Conservation (phyloP, 2,888 invertebrate species). For the Scaptomyza tumidula region DNA sequence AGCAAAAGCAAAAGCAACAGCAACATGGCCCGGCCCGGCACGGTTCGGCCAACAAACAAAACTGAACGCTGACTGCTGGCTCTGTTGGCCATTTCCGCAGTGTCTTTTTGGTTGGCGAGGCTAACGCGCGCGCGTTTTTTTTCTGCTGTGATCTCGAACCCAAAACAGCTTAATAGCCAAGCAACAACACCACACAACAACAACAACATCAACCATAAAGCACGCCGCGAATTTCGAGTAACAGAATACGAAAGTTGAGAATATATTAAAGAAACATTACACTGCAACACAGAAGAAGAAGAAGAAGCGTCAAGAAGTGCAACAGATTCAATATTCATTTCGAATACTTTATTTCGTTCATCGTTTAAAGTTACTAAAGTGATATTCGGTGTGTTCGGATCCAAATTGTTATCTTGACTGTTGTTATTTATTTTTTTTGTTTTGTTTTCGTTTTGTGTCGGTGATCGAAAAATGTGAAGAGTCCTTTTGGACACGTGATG, state of each 20-base stretch:
- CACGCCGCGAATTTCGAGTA: slow-evolving; percentile 20
- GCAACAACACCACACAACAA: slow-evolving; percentile 3
- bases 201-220: slow-evolving; percentile 4
- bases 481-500: slow-evolving; percentile 54
- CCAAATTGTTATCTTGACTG: neutral
- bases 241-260: slow-evolving; percentile 19
- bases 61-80: slow-evolving; percentile 1
- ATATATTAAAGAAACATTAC: neutral
- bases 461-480: slow-evolving; percentile 48
- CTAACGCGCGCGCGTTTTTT: slow-evolving; percentile 75
- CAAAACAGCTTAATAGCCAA: slow-evolving; percentile 30
- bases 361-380: slow-evolving; percentile 11
- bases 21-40: slow-evolving; percentile 26
- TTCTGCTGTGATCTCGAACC: slow-evolving; percentile 62
- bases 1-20: slow-evolving; percentile 30
- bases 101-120: slow-evolving; percentile 81
- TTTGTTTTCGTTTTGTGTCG: slow-evolving; percentile 1
- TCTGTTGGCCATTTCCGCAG: slow-evolving; percentile 67
- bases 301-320: neutral
- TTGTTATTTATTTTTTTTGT: neutral
- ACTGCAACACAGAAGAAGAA: too few species aligned
- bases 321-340: slow-evolving; percentile 11
- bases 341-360: neutral
- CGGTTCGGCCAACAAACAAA: slow-evolving; percentile 21
- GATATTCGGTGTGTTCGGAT: slow-evolving; percentile 5